Base-by-base conservation (phyloP, 2,888 invertebrate species). In the Drosophila barbarae region DNA sequence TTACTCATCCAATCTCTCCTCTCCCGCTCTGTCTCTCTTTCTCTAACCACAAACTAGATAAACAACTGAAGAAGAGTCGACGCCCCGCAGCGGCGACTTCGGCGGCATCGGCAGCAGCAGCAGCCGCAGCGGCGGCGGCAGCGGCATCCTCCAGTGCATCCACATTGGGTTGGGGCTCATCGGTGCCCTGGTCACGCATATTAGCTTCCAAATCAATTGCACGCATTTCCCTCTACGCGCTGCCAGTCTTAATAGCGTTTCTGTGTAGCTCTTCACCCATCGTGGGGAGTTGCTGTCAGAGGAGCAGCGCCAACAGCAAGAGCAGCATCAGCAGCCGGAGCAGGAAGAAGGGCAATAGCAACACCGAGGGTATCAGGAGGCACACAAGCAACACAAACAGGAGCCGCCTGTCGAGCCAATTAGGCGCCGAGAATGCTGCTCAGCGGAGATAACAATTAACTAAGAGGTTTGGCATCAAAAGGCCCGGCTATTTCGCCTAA, bases 391-490 rank as follows among this genome's bases (percentile, higher is more conserved):
- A 39, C 63, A 26, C 47, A 67, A 65, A 75, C 66, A 66, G 66
- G 63, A 78, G 50, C 54, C 56, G 76, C 58, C 74, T 69, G 80
- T 82, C 79, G 66, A 60, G 59, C 73, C 82, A 85, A 77, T 81
- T 81, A 84, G 56, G 69, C 36, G 44, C 23, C 64, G n/a, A 53
- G 46, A 12, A 51, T 35, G 28, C 53, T 55, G 52, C 47, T 49
- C 60, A 41, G 30, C 55, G 64, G 69, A 85, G 87, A 85, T 85
- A 85, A 87, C 85, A 86, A 87, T 84, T 87, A 87, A 77, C 76
- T 70, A 56, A 73, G 74, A 71, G 72, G 68, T 71, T 81, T 74
- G 79, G 59, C 42, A 36, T 52, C 36, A 23, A 50, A 30, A 35
- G 41, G 36, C 38, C 36, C 28, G 58, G 55, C 56, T 2, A 30